Percentiles rank a stretch among this genome's conserved stretches.
phyloP scores from a whole-genome alignment of 2,797 vertebrate genomes.

The Gallinago stenura region DNA sequence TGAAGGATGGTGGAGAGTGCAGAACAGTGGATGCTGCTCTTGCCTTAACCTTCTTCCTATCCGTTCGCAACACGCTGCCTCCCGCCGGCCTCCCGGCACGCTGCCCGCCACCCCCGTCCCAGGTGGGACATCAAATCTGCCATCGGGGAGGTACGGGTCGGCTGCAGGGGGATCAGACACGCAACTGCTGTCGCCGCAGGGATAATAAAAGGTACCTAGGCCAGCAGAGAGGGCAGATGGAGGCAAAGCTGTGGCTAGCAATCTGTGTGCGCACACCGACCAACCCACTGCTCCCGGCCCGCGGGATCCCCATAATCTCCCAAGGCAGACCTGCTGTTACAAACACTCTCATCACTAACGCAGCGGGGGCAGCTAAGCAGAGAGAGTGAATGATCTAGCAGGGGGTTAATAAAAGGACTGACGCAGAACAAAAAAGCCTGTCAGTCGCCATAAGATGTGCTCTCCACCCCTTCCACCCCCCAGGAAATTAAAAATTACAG shows the following conservation, averaged over 20 bases:
- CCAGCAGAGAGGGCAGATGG: conserved; percentile 40
- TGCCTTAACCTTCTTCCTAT: not conserved
- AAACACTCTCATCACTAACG: conserved; percentile 65
- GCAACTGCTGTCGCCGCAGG: not conserved
- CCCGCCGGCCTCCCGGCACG: fast-evolving
- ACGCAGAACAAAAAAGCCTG: conserved; percentile 63
- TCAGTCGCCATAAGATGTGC: conserved; percentile 36
- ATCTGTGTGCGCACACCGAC: not conserved
- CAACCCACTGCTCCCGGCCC: conserved; percentile 26
- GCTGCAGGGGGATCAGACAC: not conserved
- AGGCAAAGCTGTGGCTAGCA: conserved; percentile 30
- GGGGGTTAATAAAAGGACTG: conserved; percentile 72
- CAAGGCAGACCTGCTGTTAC: conserved; percentile 60
- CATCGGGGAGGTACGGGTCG: not conserved
- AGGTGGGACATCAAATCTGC: not conserved
- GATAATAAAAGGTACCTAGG: not conserved
- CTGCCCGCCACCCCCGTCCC: fast-evolving
- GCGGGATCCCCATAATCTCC: conserved; percentile 70
- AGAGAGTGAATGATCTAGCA: conserved; percentile 51
- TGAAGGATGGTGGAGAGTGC: not conserved
- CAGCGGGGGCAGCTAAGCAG: conserved; percentile 56
- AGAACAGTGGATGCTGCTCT: not conserved
- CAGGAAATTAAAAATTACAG: conserved; percentile 49
- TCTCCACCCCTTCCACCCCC: conserved; percentile 23
- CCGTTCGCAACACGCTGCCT: fast-evolving